Evolutionary conservation across 2,113 vertebrate species (phyloP).

Genomic region (Chloropsis hardwickii): DNA sequence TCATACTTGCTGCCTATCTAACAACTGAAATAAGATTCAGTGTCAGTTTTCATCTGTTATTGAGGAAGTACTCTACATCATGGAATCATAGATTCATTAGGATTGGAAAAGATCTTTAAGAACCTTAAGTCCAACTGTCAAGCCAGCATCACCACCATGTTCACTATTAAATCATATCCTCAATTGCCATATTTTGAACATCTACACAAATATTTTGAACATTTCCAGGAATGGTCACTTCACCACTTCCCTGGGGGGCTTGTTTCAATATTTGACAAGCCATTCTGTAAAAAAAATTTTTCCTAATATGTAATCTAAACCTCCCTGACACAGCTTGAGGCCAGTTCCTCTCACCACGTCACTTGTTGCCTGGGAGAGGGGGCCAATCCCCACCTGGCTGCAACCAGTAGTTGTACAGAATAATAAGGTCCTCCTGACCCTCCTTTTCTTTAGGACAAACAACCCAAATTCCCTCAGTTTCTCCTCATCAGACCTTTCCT

Average conservation of each 20-base stretch:
- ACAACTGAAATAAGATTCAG: not conserved
- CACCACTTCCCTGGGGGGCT: not conserved
- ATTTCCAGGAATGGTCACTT: not conserved
- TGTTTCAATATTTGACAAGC: not conserved
- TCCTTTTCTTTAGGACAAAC: not conserved
- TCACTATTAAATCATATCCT: not conserved
- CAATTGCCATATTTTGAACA: not conserved
- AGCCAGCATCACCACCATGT: not conserved
- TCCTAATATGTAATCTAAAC: not conserved
- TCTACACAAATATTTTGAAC: not conserved
- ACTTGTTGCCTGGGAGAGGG: not conserved
- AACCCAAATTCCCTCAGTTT: not conserved
- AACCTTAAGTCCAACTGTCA: not conserved
- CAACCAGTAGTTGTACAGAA: not conserved
- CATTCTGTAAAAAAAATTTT: not conserved
- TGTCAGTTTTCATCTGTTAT: not conserved
- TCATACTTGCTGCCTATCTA: not conserved
- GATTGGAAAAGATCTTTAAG: not conserved
- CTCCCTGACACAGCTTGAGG: not conserved
- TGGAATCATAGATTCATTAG: not conserved
- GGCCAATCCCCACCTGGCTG: fast-evolving
- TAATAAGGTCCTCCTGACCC: not conserved
- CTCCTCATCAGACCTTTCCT: not conserved
- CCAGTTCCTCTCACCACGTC: not conserved
- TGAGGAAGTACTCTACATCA: not conserved